Evolutionary conservation across 1,140 invertebrate species (phyloP).

Genomic region (Drosophila nannoptera): DNA sequence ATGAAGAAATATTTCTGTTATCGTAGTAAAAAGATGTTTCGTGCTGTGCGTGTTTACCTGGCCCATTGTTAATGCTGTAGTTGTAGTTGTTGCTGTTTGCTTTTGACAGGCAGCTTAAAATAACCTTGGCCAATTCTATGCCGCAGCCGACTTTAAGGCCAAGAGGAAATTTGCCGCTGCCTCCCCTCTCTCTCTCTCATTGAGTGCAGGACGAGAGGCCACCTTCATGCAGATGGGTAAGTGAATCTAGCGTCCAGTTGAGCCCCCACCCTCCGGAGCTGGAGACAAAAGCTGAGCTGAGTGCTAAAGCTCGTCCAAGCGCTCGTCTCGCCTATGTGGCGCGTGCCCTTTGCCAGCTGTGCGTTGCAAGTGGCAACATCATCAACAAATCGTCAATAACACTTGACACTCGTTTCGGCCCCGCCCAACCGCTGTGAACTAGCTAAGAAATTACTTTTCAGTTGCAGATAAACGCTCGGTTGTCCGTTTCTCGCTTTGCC

Average conservation of each 20-base stretch:
- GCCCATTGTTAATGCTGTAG: slow-evolving; percentile 34
- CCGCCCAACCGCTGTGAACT: slow-evolving; percentile 42
- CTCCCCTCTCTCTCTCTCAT: no score
- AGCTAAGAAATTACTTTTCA: slow-evolving; percentile 71
- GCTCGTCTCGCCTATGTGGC: slow-evolving; percentile 18
- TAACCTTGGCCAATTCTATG: slow-evolving; percentile 44
- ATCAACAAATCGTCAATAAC: slow-evolving; percentile 77
- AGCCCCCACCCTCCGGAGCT: slow-evolving; percentile 28
- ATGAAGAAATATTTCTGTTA: slow-evolving; percentile 73
- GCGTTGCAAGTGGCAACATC: slow-evolving; percentile 49
- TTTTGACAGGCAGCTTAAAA: slow-evolving; percentile 29
- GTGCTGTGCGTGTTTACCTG: slow-evolving; percentile 68
- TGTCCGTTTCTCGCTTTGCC: slow-evolving; percentile 2
- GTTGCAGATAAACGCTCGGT: slow-evolving; percentile 51
- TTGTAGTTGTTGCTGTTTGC: slow-evolving; percentile 12
- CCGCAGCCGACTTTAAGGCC: slow-evolving; percentile 22
- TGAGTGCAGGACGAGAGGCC: slow-evolving; percentile 15
- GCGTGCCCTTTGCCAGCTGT: slow-evolving; percentile 33
- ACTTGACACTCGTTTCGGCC: slow-evolving; percentile 65
- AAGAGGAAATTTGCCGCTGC: slow-evolving; percentile 36
- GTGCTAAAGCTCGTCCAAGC: slow-evolving; percentile 26
- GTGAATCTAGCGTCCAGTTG: slow-evolving; percentile 14
- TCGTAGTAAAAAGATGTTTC: slow-evolving; percentile 74
- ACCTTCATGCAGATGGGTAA: slow-evolving; percentile 5
- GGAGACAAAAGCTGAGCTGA: slow-evolving; percentile 41